Evolutionary conservation across 2,797 vertebrate species (phyloP), one percentile per base, ranked within the genome.

Genomic region (Microchirus variegatus): DNA sequence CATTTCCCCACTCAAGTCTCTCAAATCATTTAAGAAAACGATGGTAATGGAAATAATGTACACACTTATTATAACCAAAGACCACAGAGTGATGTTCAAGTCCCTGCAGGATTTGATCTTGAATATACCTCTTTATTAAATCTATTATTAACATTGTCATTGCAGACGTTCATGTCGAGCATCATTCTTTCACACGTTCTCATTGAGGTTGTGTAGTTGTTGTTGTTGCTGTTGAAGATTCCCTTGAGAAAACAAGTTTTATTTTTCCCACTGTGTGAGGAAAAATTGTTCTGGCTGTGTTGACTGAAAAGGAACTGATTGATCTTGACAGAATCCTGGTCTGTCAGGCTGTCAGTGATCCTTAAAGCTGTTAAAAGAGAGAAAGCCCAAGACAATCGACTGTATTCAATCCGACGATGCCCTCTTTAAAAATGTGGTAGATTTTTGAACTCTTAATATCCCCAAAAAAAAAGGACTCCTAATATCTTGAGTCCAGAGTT

Each of bases 241-340:
- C 76, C 73, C 71, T 17, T 45, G 63, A 73, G 76, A 77, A 67
- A 78, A 78, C 53, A 74, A 75, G 65, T 77, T 78, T 49, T 47
- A 47, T 64, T 74, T 64, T 31, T 49, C 67, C 36, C 38, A 1
- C 38, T 6, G 6, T 63, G 49, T 56, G 63, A 67, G 58, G 59
- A 73, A 59, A 59, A 84, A 79, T 52, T 63, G 36, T 58, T 82
- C 59, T 59, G n/a, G 47, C 61, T 64, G 54, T 69, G 68, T 80
- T 65, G 58, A 75, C 73, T 70, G 76, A 85, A 84, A 84, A 78
- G 81, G 45, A 82, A 79, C 63, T 73, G 81, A 86, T 57, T 77
- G 85, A 84, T 89, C 78, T 71, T 81, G 63, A 82, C 77, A 82
- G 68, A 84, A 83, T 84, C 77, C 78, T 77, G 83, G 69, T 83